Percentiles rank a stretch among this genome's conserved stretches.
Conservation (phyloP, 2,797 vertebrate species). For the Myotis vivesi region DNA sequence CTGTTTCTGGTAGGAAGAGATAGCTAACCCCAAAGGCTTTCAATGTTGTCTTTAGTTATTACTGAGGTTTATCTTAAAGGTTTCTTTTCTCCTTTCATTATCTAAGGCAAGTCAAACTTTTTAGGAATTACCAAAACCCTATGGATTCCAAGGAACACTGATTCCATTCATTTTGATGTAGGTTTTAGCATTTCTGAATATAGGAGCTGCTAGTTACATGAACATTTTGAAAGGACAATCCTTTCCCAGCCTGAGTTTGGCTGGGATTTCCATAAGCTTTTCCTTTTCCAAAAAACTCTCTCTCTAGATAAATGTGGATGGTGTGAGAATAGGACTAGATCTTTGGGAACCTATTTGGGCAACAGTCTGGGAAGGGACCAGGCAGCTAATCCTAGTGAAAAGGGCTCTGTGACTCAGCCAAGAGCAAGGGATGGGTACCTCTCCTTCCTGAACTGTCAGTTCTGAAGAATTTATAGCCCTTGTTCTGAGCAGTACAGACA, state of each 20-base stretch:
- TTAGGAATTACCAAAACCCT: background rate
- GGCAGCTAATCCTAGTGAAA: background rate
- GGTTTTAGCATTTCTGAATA: background rate
- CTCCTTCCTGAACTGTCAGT: background rate
- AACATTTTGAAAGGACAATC: background rate
- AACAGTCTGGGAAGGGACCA: background rate
- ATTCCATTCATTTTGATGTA: background rate
- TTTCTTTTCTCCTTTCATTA: background rate
- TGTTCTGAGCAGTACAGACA: background rate
- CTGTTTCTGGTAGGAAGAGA: background rate
- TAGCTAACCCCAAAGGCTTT: background rate
- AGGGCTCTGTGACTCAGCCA: background rate
- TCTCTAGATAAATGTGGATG: background rate
- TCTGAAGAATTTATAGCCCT: background rate
- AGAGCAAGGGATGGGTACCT: background rate
- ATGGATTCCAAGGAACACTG: background rate
- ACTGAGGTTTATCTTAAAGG: background rate
- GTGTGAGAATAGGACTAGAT: background rate
- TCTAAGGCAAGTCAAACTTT: constrained; percentile 17
- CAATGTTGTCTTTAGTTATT: background rate
- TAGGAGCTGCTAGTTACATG: background rate
- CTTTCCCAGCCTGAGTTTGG: background rate
- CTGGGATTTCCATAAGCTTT: constrained; percentile 18
- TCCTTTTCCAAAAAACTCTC: background rate
- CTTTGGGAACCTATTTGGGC: background rate